phyloP scores from a whole-genome alignment of 1,140 invertebrate species.

The Hermetia illucens region DNA sequence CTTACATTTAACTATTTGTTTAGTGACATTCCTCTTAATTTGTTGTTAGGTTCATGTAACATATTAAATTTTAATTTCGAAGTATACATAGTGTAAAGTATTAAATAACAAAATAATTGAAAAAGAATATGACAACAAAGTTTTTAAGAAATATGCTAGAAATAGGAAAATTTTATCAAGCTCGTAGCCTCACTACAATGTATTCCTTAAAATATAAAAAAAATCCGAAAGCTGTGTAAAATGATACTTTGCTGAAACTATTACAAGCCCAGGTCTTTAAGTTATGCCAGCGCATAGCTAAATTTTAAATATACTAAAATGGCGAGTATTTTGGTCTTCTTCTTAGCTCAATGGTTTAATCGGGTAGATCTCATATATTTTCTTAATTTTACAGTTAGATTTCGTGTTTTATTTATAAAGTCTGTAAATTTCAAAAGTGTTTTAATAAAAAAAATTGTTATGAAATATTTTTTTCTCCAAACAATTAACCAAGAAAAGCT shows the following conservation, averaged over 20 bases:
- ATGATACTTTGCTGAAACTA: neutral
- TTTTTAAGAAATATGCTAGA: neutral
- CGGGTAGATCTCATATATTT: neutral
- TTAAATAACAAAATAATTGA: too few relatives aligned
- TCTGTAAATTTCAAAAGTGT: too few relatives aligned
- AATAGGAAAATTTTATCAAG: neutral
- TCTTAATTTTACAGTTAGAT: neutral
- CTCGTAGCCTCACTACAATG: neutral
- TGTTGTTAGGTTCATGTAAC: neutral
- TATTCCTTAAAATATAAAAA: neutral
- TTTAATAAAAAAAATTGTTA: too few relatives aligned
- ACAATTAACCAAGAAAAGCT: neutral
- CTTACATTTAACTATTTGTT: neutral
- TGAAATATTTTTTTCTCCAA: neutral
- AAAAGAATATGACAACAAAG: too few relatives aligned
- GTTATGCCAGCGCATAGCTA: neutral
- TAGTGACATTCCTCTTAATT: conserved; percentile 1
- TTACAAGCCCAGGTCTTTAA: too few relatives aligned
- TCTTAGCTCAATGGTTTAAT: neutral
- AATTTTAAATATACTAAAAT: neutral
- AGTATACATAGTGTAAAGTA: too few relatives aligned
- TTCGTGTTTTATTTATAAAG: too few relatives aligned
- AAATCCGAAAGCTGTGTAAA: neutral
- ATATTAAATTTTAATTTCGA: neutral
- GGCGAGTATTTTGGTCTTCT: neutral